phyloP scores from a whole-genome alignment of 2,113 vertebrate species.

The Elaphurus davidianus region DNA sequence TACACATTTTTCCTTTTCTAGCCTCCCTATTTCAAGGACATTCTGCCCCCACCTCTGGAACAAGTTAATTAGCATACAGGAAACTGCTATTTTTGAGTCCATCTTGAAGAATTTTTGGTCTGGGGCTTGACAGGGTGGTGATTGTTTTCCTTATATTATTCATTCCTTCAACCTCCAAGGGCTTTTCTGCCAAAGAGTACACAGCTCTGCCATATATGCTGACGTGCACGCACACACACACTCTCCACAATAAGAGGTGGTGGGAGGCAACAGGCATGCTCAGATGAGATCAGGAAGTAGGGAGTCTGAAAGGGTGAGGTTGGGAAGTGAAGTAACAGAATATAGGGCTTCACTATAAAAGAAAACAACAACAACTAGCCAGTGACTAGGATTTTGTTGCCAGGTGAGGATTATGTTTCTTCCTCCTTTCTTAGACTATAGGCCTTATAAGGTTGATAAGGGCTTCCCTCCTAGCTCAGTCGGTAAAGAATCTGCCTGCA shows the following conservation, averaged over 20 bases:
- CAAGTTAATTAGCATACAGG: constrained; percentile 58
- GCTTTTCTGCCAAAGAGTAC: constrained; percentile 47
- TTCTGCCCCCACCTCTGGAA: neutral
- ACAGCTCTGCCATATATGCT: neutral
- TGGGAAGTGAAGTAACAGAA: neutral
- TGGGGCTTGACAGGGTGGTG: constrained; percentile 37
- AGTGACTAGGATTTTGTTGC: neutral
- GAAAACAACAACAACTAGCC: neutral
- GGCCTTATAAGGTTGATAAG: neutral
- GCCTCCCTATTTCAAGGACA: constrained; percentile 51
- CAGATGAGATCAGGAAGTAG: neutral
- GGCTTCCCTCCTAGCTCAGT: no score
- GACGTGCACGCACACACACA: neutral
- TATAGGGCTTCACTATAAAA: neutral
- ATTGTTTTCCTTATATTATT: constrained; percentile 55
- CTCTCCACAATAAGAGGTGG: neutral
- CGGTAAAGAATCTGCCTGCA: no score
- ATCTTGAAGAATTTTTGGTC: constrained; percentile 52
- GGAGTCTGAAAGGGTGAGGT: neutral
- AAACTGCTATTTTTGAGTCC: constrained; percentile 54
- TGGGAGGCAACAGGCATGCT: neutral
- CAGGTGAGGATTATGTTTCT: neutral
- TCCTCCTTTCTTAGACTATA: neutral
- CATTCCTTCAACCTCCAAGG: constrained; percentile 59
- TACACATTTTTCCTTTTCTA: neutral